Evolutionary conservation across 2,888 invertebrate genomes (phyloP).

Genomic region (Oscheius onirici): DNA sequence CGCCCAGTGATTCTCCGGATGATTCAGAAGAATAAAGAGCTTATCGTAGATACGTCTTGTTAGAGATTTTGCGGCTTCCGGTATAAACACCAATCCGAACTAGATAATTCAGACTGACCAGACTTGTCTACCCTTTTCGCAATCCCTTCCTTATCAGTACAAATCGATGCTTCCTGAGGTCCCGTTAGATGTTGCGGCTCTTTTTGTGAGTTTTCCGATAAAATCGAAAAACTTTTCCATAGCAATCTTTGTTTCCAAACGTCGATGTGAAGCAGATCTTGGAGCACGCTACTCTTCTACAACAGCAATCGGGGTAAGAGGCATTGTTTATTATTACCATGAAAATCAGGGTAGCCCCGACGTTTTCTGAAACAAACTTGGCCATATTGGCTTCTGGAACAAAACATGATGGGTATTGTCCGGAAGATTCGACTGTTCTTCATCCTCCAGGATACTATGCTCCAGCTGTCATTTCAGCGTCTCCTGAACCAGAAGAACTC

Average conservation of each 20-base stretch:
- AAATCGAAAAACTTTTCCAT: not conserved
- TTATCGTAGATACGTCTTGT: too few relatives aligned
- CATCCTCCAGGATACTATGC: conserved; percentile 11
- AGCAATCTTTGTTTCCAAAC: not conserved
- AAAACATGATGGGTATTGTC: not conserved
- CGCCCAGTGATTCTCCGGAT: not conserved
- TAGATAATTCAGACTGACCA: too few relatives aligned
- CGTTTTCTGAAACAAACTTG: not conserved
- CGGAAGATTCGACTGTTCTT: not conserved
- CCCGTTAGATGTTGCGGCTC: conserved; percentile 3
- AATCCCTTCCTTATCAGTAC: conserved; percentile 1
- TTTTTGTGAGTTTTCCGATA: not conserved
- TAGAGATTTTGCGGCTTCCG: too few relatives aligned
- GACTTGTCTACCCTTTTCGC: too few relatives aligned
- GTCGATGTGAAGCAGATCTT: not conserved
- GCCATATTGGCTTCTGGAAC: not conserved
- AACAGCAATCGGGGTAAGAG: conserved; percentile 11
- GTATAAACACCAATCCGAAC: too few relatives aligned
- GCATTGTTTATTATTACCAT: not conserved
- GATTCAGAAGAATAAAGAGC: conserved; percentile 6
- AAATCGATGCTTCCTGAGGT: conserved; percentile 19
- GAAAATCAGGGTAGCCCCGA: not conserved
- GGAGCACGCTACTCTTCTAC: not conserved
- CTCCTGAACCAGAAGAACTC: not conserved
- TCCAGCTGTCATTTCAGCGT: not conserved